These are phyloP conservation scores for Lophura nycthemera DNA, from an alignment of 2,113 vertebrate genomes.

Conservation along the genomic window DNA sequence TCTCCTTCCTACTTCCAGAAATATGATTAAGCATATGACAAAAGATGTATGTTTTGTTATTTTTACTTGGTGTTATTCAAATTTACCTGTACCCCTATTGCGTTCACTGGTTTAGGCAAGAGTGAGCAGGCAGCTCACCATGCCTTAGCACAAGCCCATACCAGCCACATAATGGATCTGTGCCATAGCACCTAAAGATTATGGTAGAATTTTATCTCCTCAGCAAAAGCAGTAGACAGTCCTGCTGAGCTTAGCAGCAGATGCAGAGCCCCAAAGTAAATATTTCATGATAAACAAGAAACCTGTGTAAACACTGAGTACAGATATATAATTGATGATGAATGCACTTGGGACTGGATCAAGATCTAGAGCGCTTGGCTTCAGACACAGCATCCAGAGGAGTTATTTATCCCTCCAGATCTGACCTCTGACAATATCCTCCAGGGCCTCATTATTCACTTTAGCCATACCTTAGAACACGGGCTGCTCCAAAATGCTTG, in stretches of 20 bases:
- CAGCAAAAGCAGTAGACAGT: neutral
- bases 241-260: neutral
- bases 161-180: neutral
- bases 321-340: constrained; percentile 53
- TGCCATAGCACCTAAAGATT: neutral
- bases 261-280: constrained; percentile 48
- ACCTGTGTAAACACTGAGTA: constrained; percentile 24
- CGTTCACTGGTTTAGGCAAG: neutral
- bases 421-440: neutral
- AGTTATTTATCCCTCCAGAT: neutral
- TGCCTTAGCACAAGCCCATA: accelerated
- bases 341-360: neutral
- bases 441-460: neutral
- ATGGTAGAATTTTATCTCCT: neutral
- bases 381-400: neutral
- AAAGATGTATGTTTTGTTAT: neutral
- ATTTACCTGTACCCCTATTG: neutral
- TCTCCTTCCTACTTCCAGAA: neutral
- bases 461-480: neutral
- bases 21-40: neutral
- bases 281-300: constrained; percentile 59
- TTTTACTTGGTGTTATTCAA: neutral
- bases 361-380: neutral
- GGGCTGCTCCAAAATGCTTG: neutral
- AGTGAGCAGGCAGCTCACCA: neutral